Percentiles rank a stretch among this genome's conserved stretches.
Conservation (phyloP, 1,140 invertebrate species). For the Melitaea cinxia region DNA sequence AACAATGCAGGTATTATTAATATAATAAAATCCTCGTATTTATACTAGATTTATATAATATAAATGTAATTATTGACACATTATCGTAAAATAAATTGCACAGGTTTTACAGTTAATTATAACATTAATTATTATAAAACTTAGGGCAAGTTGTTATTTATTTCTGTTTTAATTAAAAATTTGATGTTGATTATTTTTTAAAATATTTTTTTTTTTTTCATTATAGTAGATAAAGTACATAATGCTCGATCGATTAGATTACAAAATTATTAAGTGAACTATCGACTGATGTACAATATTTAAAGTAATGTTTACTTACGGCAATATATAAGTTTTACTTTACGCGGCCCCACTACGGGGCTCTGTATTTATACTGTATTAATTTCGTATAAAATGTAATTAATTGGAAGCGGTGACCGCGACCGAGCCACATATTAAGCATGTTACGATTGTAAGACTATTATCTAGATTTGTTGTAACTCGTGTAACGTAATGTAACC, state of each 20-base stretch:
- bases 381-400: constrained; percentile 77
- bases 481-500: constrained; percentile 51
- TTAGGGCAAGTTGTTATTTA: constrained; percentile 82
- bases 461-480: constrained; percentile 77
- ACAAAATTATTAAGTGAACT: constrained; percentile 78
- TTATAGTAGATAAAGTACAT: constrained; percentile 82
- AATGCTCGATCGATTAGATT: constrained; percentile 79
- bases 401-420: constrained; percentile 71
- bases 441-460: constrained; percentile 77
- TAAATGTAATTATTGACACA: constrained; percentile 79
- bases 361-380: constrained; percentile 76
- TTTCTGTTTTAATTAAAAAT: constrained; percentile 81
- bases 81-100: constrained; percentile 79
- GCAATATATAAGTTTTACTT: constrained; percentile 81
- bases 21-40: constrained; percentile 79
- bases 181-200: constrained; percentile 81
- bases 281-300: constrained; percentile 83
- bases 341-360: constrained; percentile 57
- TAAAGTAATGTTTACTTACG: constrained; percentile 82
- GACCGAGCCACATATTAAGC: constrained; percentile 64
- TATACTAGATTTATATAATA: constrained; percentile 79
- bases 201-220: constrained; percentile 73
- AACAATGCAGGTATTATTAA: constrained; percentile 81
- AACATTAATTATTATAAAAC: constrained; percentile 80
- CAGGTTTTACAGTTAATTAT: constrained; percentile 81